Evolutionary conservation across 2,797 vertebrate genomes (phyloP).

Genomic region (Sebastes steindachneri): DNA sequence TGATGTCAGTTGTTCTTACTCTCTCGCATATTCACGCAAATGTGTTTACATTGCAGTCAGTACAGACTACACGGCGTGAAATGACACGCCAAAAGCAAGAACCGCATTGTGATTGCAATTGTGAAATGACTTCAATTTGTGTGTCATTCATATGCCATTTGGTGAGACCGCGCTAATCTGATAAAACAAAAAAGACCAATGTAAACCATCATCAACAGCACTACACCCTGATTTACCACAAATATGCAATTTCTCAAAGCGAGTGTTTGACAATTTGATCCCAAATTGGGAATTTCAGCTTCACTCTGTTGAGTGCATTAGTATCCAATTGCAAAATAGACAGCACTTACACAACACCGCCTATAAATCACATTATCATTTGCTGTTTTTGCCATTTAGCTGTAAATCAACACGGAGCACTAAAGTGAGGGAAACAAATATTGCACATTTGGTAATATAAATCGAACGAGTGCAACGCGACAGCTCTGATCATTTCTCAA

Average conservation of each 20-base stretch:
- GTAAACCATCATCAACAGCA: not conserved
- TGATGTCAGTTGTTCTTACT: too few relatives aligned
- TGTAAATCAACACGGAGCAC: not conserved
- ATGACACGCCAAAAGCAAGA: not conserved
- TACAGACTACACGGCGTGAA: not conserved
- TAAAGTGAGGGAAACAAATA: not conserved
- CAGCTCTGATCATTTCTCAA: too few relatives aligned
- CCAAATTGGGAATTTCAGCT: not conserved
- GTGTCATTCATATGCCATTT: not conserved
- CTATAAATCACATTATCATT: not conserved
- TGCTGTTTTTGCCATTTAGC: conserved; percentile 5
- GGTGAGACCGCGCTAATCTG: not conserved
- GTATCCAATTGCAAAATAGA: not conserved
- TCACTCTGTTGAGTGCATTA: not conserved
- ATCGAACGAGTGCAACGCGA: not conserved
- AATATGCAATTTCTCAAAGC: not conserved
- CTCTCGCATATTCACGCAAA: too few relatives aligned
- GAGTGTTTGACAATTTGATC: not conserved
- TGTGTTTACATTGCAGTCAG: not conserved
- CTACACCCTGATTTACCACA: not conserved
- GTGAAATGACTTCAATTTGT: too few relatives aligned
- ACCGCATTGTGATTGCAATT: not conserved
- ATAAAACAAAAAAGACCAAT: not conserved
- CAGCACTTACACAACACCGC: not conserved
- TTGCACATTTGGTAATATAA: not conserved